phyloP scores from a whole-genome alignment of 1,140 invertebrate species.

The Heliconius hewitsoni region DNA sequence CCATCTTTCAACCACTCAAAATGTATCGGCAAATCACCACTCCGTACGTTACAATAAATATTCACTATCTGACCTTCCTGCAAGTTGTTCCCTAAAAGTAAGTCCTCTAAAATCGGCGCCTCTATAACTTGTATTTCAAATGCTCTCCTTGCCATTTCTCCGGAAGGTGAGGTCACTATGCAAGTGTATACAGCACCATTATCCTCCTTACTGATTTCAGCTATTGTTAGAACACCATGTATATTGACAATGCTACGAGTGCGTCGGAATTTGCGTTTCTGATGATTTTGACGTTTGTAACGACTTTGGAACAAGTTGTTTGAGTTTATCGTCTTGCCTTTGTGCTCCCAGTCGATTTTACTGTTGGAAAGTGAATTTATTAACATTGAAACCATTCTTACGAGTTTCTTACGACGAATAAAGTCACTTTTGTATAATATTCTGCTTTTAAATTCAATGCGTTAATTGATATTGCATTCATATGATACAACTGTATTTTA shows the following conservation, averaged over 20 bases:
- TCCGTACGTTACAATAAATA: slow-evolving; percentile 93
- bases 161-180: slow-evolving; percentile 88
- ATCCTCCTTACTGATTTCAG: slow-evolving; percentile 86
- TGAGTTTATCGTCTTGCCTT: slow-evolving; percentile 67
- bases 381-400: neutral
- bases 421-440: too few relatives aligned
- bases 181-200: slow-evolving; percentile 91
- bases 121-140: slow-evolving; percentile 87
- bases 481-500: too few relatives aligned
- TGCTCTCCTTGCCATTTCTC: slow-evolving; percentile 87
- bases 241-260: slow-evolving; percentile 63
- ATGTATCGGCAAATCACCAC: slow-evolving; percentile 93
- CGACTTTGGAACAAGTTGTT: slow-evolving; percentile 66
- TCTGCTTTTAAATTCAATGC: too few relatives aligned
- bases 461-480: too few relatives aligned
- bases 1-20: slow-evolving; percentile 96
- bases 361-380: slow-evolving; percentile 46
- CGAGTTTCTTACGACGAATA: too few relatives aligned
- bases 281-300: slow-evolving; percentile 54
- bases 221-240: slow-evolving; percentile 85
- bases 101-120: slow-evolving; percentile 86
- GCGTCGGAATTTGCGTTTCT: slow-evolving; percentile 45
- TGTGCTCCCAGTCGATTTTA: slow-evolving; percentile 79
- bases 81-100: slow-evolving; percentile 83
- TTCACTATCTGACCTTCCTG: slow-evolving; percentile 94